Base-by-base conservation (phyloP, 1,140 invertebrate genomes). In the Melanaphis sacchari region DNA sequence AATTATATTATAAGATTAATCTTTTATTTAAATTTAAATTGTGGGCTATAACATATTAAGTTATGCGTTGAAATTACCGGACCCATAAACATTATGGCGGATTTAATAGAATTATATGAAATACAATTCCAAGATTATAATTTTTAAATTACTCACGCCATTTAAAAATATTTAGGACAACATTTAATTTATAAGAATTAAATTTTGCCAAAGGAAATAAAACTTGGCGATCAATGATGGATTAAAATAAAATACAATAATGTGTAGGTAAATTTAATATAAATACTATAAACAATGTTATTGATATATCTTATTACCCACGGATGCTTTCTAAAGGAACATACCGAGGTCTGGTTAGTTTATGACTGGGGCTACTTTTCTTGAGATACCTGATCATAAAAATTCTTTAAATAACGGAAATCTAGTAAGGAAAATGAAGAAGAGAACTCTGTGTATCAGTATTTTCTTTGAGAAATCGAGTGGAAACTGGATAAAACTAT, bases 391-490 rank as follows among this genome's bases (percentile, higher is more conserved):
- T 36, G 41, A 36, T 46, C 11, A 36, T 46, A 15, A 22, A 87
- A 87, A 36, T 87, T 46, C 85, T 36, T 87, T n/a, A 87, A 46
- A 87, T n/a, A 46, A 49, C 41, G 43, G 7, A 21, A n/a, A 87
- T 87, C n/a, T 21, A 43, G 84, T 5, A 38, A 5, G 41, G 41
- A 26, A 11, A 43, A 46, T 11, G 41, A 36, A 24, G n/a, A 9
- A 88, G 43, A 31, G 82, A 26, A n/a, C n/a, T 31, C 9, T 43
- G 21, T 11, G 36, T 9, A 9, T 89, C 54, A 89, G 49, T 54
- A 54, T 89, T 89, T 52, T 90, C 38, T 90, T 66, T n/a, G 52
- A 90, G 89, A 90, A 90, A 90, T 90, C 52, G 54, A 90, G 89
- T 59, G 89, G 89, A 90, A 90, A 90, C 54, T 40, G 89, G 89